Conservation (phyloP, 1,140 invertebrate species). For the Drosophila pallidifrons region DNA sequence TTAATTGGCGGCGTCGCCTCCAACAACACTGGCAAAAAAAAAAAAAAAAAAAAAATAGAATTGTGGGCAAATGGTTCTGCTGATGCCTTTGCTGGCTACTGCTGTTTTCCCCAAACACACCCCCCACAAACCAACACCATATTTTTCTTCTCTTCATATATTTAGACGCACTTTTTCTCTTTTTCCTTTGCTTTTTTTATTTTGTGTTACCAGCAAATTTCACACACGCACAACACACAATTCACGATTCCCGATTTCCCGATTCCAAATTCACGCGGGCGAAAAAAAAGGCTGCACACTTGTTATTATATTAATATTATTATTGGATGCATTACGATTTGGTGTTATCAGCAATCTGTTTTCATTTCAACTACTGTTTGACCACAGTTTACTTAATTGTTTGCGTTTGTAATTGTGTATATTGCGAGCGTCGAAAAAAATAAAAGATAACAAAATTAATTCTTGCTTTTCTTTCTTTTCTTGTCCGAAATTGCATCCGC, state of each 20-base stretch:
- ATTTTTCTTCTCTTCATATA: slow-evolving; percentile 37
- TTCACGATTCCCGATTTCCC: slow-evolving; percentile 31
- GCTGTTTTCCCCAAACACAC: slow-evolving; percentile 22
- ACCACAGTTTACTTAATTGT: slow-evolving; percentile 46
- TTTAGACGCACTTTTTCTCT: slow-evolving; percentile 56
- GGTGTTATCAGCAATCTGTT: slow-evolving; percentile 38
- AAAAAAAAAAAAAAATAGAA: neutral
- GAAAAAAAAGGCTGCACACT: slow-evolving; percentile 37
- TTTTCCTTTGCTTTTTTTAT: slow-evolving; percentile 2
- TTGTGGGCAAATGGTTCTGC: slow-evolving; percentile 36
- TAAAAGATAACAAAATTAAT: slow-evolving; percentile 34
- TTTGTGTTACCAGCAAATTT: slow-evolving; percentile 48
- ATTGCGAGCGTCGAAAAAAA: slow-evolving; percentile 51
- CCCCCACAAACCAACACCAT: slow-evolving; percentile 34
- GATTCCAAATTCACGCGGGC: slow-evolving; percentile 47
- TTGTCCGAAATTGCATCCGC: slow-evolving; percentile 55
- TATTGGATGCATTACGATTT: slow-evolving; percentile 29
- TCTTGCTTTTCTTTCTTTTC: slow-evolving; percentile 22
- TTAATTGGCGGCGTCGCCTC: slow-evolving; percentile 56
- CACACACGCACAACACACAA: slow-evolving; percentile 43
- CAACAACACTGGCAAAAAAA: slow-evolving; percentile 41
- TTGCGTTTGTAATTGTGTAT: slow-evolving; percentile 29
- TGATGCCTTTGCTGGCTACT: slow-evolving; percentile 20
- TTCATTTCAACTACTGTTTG: slow-evolving; percentile 15
- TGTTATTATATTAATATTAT: slow-evolving; percentile 39